Percentiles rank a stretch among this genome's conserved stretches.
Conservation (phyloP, 2,797 vertebrate species). For the Typhlichthys eigenmanni region DNA sequence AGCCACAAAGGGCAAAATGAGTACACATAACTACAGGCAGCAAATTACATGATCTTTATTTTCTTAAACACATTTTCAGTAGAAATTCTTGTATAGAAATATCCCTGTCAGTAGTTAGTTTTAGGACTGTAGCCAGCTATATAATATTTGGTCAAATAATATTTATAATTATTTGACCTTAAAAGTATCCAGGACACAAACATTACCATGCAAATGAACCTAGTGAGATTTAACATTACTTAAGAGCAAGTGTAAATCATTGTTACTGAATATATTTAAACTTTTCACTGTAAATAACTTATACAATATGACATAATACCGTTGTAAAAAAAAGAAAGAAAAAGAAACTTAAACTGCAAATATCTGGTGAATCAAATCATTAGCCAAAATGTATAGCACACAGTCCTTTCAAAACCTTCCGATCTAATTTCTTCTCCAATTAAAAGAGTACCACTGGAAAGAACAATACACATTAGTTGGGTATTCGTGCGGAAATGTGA, state of each 20-base stretch:
- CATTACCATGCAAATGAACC: too few species aligned
- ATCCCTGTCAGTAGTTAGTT: constrained; percentile 76
- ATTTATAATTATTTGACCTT: background rate
- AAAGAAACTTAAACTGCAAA: constrained; percentile 9
- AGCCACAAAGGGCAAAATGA: too few species aligned
- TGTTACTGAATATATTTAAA: constrained; percentile 25
- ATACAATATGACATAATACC: constrained; percentile 42
- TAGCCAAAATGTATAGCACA: constrained; percentile 21
- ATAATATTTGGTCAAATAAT: constrained; percentile 10
- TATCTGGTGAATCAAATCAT: constrained; percentile 25
- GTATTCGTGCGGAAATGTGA: background rate
- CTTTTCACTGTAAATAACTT: constrained; percentile 43
- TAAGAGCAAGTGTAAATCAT: constrained; percentile 37
- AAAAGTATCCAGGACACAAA: too few species aligned
- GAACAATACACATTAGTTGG: constrained; percentile 9
- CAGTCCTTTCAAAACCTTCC: constrained; percentile 26
- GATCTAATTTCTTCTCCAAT: constrained; percentile 23
- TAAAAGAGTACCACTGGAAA: constrained; percentile 26
- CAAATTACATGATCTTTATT: constrained; percentile 58
- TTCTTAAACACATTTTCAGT: constrained; percentile 79
- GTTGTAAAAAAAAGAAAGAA: constrained; percentile 5
- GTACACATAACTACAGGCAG: background rate
- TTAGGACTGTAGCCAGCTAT: constrained; percentile 36
- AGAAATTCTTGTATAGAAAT: constrained; percentile 76
- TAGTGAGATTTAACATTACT: constrained; percentile 19